phyloP scores from a whole-genome alignment of 1,140 invertebrate species.

The Drosophila littoralis region DNA sequence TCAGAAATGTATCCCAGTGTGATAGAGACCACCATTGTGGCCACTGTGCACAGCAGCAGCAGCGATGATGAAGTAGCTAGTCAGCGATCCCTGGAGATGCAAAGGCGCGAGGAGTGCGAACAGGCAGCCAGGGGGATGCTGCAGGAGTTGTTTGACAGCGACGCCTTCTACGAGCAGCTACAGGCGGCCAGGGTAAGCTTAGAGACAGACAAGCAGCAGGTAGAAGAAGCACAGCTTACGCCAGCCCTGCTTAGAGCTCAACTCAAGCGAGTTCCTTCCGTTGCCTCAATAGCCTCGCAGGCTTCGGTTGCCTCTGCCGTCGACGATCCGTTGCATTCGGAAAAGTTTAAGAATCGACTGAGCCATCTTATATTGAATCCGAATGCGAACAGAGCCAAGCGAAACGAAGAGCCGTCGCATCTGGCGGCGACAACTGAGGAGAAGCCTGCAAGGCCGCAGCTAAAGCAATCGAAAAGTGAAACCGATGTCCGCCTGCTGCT shows the following conservation, averaged over 20 bases:
- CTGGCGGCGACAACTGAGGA: slow-evolving; percentile 1
- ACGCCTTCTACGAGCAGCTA: slow-evolving; percentile 57
- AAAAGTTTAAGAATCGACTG: slow-evolving; percentile 74
- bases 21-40: slow-evolving; percentile 77
- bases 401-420: neutral
- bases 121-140: slow-evolving; percentile 59
- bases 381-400: slow-evolving; percentile 34
- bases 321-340: slow-evolving; percentile 76
- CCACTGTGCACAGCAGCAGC: slow-evolving; percentile 77
- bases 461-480: slow-evolving; percentile 83
- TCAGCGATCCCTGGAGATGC: slow-evolving; percentile 7
- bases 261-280: slow-evolving; percentile 25
- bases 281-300: slow-evolving; percentile 35
- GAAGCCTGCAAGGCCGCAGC: slow-evolving; percentile 43
- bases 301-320: slow-evolving; percentile 60
- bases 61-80: slow-evolving; percentile 58
- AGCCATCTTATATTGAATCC: slow-evolving; percentile 71
- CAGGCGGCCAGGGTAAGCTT: slow-evolving; percentile 12
- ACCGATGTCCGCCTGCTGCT: slow-evolving; percentile 71
- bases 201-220: neutral
- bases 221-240: neutral
- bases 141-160: slow-evolving; percentile 67
- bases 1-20: slow-evolving; percentile 77
- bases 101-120: slow-evolving; percentile 52
- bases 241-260: neutral